Conservation (phyloP, 1,140 invertebrate species). For the Geopemphigus sp. region DNA sequence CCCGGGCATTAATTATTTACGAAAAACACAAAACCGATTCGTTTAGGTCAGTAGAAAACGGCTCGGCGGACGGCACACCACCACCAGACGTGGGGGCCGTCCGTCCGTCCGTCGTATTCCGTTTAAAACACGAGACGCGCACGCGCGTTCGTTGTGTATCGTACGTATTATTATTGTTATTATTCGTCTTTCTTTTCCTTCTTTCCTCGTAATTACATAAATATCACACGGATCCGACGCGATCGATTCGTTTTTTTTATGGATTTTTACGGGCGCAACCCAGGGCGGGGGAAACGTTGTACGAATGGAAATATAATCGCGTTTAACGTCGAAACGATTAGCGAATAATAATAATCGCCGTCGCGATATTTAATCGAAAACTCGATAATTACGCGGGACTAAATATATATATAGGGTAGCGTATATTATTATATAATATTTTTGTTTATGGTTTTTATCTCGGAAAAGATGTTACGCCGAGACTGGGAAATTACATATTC, state of each 20-base stretch:
- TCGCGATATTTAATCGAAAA: conserved; percentile 12
- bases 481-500: conserved; percentile 22
- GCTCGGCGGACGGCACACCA: conserved; percentile 15
- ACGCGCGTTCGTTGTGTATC: not conserved
- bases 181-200: not conserved
- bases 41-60: conserved; percentile 38
- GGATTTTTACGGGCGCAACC: too few relatives aligned
- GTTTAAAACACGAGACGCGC: conserved; percentile 22
- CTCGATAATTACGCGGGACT: not conserved
- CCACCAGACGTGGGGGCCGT: not conserved
- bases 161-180: too few relatives aligned
- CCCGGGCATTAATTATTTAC: conserved; percentile 39
- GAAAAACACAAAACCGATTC: conserved; percentile 42
- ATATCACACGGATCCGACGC: not conserved
- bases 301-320: not conserved
- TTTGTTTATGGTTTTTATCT: conserved; percentile 24
- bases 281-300: too few relatives aligned
- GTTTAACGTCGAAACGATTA: not conserved
- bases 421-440: not conserved
- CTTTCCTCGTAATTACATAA: not conserved
- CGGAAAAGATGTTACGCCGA: conserved; percentile 1
- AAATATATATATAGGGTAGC: not conserved
- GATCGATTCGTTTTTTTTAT: not conserved
- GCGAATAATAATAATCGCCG: not conserved
- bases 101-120: conserved; percentile 25